Base-by-base conservation (phyloP, 1,140 invertebrate genomes). In the Grapholita molesta region DNA sequence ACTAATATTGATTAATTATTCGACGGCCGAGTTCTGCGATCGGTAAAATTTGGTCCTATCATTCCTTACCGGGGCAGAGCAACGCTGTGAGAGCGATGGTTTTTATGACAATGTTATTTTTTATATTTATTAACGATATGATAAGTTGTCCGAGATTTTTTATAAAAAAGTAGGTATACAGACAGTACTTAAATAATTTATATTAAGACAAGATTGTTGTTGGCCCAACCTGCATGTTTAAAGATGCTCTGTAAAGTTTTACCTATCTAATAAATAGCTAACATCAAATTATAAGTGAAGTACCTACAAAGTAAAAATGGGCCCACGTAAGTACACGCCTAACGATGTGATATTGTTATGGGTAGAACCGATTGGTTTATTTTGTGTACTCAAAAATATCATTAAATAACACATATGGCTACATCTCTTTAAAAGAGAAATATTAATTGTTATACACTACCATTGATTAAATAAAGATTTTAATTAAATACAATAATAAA, bases 31-130 rank as follows among this genome's bases (percentile, higher is more conserved):
- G 66, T 32, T 80, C 80, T 84, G 89, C 85, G 89, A 91, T 72
- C 84, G 88, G 88, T 88, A 89, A 85, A 91, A 83, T 88, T 91
- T 90, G 89, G 89, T 91, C 88, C 80, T 90, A 90, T 91, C 89
- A 91, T 91, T 91, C 89, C 89, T 90, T 91, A 86, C 85, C 83
- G 87, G 86, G 88, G 89, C 87, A 77, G 77, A 78, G 70, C 28
- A 35, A 81, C 24, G 67, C 71, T 66, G 74, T 80, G 18, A 48
- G 64, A 70, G 72, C 69, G 68, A 80, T 76, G 53, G 78, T 82
- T 74, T 82, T 86, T 77, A 81, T 79, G 64, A 78, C 15, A 55
- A 21, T 77, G 70, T 76, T 82, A 80, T 85, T 84, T 89, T 86
- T 23, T 86, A 80, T 83, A 88, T 82, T 84, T 74, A 73, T 73